Evolutionary conservation across 2,888 invertebrate genomes (phyloP).

Genomic region (Mystacides longicornis): DNA sequence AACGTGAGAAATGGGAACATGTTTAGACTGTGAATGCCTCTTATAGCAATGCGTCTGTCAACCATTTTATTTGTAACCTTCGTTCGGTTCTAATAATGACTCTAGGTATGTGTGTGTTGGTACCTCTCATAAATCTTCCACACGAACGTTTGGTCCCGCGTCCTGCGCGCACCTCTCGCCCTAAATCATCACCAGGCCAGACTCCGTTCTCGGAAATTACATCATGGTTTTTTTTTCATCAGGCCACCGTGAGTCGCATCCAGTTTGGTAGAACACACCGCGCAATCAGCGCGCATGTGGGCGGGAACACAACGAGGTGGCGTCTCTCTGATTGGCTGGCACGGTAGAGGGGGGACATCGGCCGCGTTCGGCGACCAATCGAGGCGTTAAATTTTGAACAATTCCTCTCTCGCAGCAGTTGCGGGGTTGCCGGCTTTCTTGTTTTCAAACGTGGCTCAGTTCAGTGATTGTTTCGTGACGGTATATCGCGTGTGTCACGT

Average conservation of each 20-base stretch:
- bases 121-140: slow-evolving; percentile 1
- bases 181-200: neutral
- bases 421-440: slow-evolving; percentile 19
- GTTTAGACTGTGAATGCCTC: no score
- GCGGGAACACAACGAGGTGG: slow-evolving; percentile 32
- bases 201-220: neutral
- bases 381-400: slow-evolving; percentile 12
- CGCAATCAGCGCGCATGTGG: slow-evolving; percentile 34
- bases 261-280: slow-evolving; percentile 32
- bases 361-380: slow-evolving; percentile 37
- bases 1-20: no score
- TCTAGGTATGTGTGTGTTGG: no score
- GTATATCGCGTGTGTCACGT: slow-evolving; percentile 14
- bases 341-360: slow-evolving; percentile 36
- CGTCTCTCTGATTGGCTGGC: slow-evolving; percentile 35
- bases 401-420: slow-evolving; percentile 6
- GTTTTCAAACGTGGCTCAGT: slow-evolving; percentile 33
- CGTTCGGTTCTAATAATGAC: no score
- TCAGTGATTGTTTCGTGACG: slow-evolving; percentile 20
- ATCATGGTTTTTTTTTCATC: slow-evolving; percentile 10
- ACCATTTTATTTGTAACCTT: no score
- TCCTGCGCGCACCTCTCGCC: neutral
- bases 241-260: slow-evolving; percentile 25
- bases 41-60: no score
- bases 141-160: neutral